phyloP scores from a whole-genome alignment of 1,140 invertebrate species.

The Cheumatopsyche charites region DNA sequence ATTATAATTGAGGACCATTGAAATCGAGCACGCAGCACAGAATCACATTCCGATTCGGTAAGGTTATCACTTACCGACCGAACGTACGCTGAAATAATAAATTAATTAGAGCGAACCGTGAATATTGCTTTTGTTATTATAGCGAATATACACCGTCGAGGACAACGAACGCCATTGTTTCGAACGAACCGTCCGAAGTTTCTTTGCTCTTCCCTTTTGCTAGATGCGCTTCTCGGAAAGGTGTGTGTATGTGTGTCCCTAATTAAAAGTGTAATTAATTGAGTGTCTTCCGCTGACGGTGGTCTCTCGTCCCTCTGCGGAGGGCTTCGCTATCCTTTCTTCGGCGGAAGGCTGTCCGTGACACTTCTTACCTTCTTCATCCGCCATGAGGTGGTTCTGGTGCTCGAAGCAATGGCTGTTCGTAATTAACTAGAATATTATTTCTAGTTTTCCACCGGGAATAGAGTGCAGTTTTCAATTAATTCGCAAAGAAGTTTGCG shows the following conservation, averaged over 20 bases:
- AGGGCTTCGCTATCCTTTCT: constrained; percentile 18
- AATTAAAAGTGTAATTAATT: constrained; percentile 47
- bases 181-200: no score
- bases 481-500: no score
- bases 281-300: constrained; percentile 39
- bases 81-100: constrained; percentile 4
- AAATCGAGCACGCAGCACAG: background rate
- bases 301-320: constrained; percentile 6
- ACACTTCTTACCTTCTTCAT: constrained; percentile 49
- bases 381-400: constrained; percentile 41
- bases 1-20: no score
- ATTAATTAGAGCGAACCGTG: background rate
- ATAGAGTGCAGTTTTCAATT: no score
- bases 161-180: no score
- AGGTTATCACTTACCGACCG: background rate
- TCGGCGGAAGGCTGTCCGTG: constrained; percentile 39
- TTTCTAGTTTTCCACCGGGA: no score
- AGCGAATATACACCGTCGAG: no score
- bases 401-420: constrained; percentile 16
- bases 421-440: no score
- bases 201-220: background rate
- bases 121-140: no score
- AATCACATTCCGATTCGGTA: background rate
- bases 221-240: constrained; percentile 29
- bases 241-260: constrained; percentile 35